Evolutionary conservation across 2,888 invertebrate species (phyloP), one percentile per base, ranked within the genome.

Genomic region (Caenorhabditis japonica): DNA sequence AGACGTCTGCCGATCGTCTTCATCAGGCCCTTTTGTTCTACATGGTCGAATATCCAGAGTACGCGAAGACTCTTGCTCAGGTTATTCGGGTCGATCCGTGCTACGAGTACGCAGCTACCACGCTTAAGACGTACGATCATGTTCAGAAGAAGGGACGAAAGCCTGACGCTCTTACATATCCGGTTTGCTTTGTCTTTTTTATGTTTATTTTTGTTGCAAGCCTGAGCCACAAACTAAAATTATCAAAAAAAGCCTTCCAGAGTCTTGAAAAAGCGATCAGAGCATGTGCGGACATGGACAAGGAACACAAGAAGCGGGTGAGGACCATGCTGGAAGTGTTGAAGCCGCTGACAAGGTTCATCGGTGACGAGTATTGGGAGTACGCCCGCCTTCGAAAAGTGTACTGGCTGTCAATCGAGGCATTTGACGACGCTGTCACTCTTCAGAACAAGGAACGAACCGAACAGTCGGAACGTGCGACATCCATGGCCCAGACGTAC

Each of bases 361-460:
- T 71, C 39, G 62, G 70, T 33, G 61, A 56, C 0, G 70, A 71
- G 15, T 71, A 71, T 44, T 71, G 70, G 70, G 70, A 71, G 38
- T 71, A 71, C 43, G 56, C 58, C 1, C 17, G 62, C n/a, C 51
- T 62, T 4, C 17, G 70, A 5, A 60, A 53, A 33, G 69, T 43
- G 0, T 69, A 69, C 46, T 69, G 69, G 69, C 53, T 55, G 8
- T 36, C 60, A 1, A n/a, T 69, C 17, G 60, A 60, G n/a, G 44
- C 43, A 4, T 62, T 43, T 33, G 70, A 71, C 30, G 46, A 61
- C 15, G 51, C 62, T 19, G 30, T 71, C 34, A 71, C 56, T 4
- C 15, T 23, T 4, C 61, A 71, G 33, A 71, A 61, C 34, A 56
- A 62, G 56, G 70, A 71, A 33, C 36, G 61, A 19, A 58, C 61